These are phyloP conservation scores for Anser brachyrhynchus DNA, from an alignment of 2,113 vertebrate genomes.

Conservation along the genomic window DNA sequence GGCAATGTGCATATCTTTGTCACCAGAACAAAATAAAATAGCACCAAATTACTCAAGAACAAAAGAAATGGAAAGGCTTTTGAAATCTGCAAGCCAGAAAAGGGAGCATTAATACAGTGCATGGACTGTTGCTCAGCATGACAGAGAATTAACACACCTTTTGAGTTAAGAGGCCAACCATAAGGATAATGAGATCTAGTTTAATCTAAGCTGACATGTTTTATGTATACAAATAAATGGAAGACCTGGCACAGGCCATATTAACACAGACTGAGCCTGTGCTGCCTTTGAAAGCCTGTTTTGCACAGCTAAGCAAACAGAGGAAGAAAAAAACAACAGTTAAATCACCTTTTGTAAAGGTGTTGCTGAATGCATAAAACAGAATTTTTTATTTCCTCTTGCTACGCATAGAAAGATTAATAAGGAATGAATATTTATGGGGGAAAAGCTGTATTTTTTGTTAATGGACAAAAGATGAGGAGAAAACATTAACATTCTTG, in stretches of 20 bases:
- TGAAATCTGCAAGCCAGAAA: slow-evolving; percentile 27
- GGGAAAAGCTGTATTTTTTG: background rate
- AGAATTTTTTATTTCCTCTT: background rate
- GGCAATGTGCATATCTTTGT: slow-evolving; percentile 15
- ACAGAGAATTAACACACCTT: slow-evolving; percentile 47
- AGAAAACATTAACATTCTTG: background rate
- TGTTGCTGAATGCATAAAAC: background rate
- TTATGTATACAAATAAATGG: slow-evolving; percentile 58
- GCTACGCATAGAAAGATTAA: background rate
- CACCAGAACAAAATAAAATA: slow-evolving; percentile 18
- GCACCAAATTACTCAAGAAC: slow-evolving; percentile 45
- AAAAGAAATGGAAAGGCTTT: slow-evolving; percentile 46
- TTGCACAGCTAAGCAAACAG: slow-evolving; percentile 29
- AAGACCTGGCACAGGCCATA: background rate
- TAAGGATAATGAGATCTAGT: slow-evolving; percentile 56
- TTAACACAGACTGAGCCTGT: background rate
- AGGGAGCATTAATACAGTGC: background rate
- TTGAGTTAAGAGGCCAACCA: slow-evolving; percentile 37
- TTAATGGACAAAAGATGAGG: background rate
- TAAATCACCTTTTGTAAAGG: background rate
- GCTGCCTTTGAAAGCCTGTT: slow-evolving; percentile 34
- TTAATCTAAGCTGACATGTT: slow-evolving; percentile 61
- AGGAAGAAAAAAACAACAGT: background rate
- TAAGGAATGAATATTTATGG: slow-evolving; percentile 22
- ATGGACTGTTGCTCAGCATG: slow-evolving; percentile 10